A percentile compares a stretch with the other conserved stretches of the same genome.
These are phyloP conservation scores for Drosophila kambysellisi DNA, from an alignment of 2,888 invertebrate species.

Conservation along the genomic window DNA sequence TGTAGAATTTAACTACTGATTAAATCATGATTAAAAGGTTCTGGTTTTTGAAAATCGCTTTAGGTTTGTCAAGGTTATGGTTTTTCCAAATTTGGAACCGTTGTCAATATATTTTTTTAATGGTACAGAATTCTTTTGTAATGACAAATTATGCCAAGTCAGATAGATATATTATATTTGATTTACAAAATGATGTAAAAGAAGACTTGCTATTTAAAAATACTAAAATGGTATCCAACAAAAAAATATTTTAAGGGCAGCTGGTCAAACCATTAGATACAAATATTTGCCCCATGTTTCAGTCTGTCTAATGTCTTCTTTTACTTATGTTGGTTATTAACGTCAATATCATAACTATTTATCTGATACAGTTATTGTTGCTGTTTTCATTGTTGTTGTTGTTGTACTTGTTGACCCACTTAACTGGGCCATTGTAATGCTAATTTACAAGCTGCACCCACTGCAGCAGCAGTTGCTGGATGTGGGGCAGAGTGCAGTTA, in stretches of 20 bases:
- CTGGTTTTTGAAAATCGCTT: not conserved
- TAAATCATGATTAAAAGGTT: not conserved
- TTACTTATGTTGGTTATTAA: slow-evolving; percentile 8
- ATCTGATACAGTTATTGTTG: slow-evolving; percentile 1
- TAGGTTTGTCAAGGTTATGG: not conserved
- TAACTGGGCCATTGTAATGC: slow-evolving; percentile 66
- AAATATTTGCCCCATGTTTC: not conserved
- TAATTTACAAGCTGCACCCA: slow-evolving; percentile 71
- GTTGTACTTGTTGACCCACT: slow-evolving; percentile 63
- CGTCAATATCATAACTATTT: not conserved
- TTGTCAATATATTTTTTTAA: not conserved
- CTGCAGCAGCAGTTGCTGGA: slow-evolving; percentile 8
- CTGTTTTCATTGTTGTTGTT: slow-evolving; percentile 13
- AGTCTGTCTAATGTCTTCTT: slow-evolving; percentile 6
- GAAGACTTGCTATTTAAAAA: not conserved
- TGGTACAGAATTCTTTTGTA: not conserved
- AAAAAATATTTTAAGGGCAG: too few relatives aligned
- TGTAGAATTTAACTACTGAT: not conserved
- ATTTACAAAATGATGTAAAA: not conserved
- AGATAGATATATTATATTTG: not conserved
- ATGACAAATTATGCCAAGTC: not conserved
- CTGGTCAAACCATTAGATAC: not conserved
- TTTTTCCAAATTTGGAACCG: not conserved
- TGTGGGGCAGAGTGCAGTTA: slow-evolving; percentile 26
- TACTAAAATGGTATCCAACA: not conserved